Evolutionary conservation across 2,797 vertebrate genomes (phyloP).

Genomic region (Coccyzus lansbergi): DNA sequence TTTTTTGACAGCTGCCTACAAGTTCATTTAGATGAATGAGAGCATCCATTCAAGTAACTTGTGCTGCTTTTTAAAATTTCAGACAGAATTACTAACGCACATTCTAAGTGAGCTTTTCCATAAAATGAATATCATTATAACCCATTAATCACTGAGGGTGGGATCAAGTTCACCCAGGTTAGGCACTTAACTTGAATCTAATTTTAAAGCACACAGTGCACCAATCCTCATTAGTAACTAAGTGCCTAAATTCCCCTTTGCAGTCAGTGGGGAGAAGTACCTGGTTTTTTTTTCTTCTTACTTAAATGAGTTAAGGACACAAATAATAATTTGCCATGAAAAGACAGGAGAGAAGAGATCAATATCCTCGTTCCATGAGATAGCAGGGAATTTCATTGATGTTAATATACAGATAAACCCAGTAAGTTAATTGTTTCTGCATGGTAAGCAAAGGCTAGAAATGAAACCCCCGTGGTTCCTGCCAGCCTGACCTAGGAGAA

Average conservation of each 20-base stretch:
- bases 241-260: background rate
- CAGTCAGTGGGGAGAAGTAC: background rate
- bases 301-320: background rate
- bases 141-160: conserved; percentile 13
- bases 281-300: background rate
- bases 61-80: conserved; percentile 13
- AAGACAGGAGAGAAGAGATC: background rate
- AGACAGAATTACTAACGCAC: conserved; percentile 2
- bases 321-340: conserved; percentile 25
- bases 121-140: conserved; percentile 28
- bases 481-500: background rate
- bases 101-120: background rate
- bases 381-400: background rate
- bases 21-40: conserved; percentile 11
- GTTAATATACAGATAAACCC: background rate
- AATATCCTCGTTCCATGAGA: background rate
- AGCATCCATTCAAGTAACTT: background rate
- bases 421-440: background rate
- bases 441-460: background rate
- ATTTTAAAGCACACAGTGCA: background rate
- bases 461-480: background rate
- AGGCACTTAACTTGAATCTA: conserved; percentile 39
- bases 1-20: background rate
- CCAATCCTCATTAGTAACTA: background rate
- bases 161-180: conserved; percentile 33